Conservation (phyloP, 2,888 invertebrate genomes). For the Notodromas monacha region DNA sequence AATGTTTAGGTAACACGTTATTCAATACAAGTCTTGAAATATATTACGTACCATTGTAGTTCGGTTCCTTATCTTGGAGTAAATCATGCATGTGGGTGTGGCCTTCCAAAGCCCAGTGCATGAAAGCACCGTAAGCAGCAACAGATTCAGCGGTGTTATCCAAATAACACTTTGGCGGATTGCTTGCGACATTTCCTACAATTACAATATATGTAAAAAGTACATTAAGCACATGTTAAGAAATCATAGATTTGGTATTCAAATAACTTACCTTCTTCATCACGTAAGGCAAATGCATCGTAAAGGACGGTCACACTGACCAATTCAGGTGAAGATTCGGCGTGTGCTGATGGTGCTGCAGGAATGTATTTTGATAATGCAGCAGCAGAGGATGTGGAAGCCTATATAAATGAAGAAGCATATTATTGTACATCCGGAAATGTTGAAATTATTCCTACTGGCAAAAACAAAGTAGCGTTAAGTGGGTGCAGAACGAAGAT, state of each 20-base stretch:
- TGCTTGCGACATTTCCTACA: constrained; percentile 4
- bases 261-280: constrained; percentile 4
- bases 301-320: constrained; percentile 4
- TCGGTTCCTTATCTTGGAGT: constrained; percentile 4
- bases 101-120: constrained; percentile 4
- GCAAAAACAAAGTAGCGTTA: constrained; percentile 4
- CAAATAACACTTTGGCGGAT: constrained; percentile 4
- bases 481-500: constrained; percentile 4
- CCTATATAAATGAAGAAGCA: constrained; percentile 4
- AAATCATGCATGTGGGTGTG: constrained; percentile 4
- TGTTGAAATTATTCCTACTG: constrained; percentile 4
- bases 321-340: constrained; percentile 4
- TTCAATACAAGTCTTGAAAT: constrained; percentile 4
- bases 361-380: constrained; percentile 4
- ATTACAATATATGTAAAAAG: constrained; percentile 4
- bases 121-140: constrained; percentile 4
- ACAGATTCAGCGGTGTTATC: constrained; percentile 4
- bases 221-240: constrained; percentile 4
- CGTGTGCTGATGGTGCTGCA: constrained; percentile 4
- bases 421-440: constrained; percentile 4
- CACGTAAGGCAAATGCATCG: constrained; percentile 4
- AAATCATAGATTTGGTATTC: constrained; percentile 4
- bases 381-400: constrained; percentile 4
- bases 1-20: constrained; percentile 4
- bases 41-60: constrained; percentile 4